Conservation (phyloP, 30 jellyfish, hydroid and myxozoan genomes). For the Calvadosia cruxmelitensis region DNA sequence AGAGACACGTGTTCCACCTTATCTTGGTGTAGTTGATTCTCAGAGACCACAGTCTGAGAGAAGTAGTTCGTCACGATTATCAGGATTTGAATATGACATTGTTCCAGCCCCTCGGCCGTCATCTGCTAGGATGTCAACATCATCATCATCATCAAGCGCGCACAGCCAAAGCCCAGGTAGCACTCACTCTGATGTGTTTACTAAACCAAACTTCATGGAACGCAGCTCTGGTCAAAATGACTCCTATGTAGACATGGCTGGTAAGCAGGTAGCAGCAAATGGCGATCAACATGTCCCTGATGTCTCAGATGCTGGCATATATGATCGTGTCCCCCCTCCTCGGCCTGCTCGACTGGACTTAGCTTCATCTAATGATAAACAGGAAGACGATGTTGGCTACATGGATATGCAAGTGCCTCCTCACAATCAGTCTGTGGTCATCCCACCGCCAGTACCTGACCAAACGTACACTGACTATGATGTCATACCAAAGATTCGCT, state of each 20-base stretch:
- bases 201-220: not conserved
- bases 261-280: not conserved
- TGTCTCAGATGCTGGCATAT: constrained; percentile 5
- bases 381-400: not conserved
- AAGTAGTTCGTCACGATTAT: not conserved
- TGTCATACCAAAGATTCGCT: constrained; percentile 7
- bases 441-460: constrained; percentile 39
- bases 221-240: not conserved
- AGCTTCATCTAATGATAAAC: not conserved
- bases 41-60: not conserved
- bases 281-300: no score
- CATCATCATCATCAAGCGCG: not conserved
- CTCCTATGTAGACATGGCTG: not conserved
- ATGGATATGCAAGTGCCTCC: not conserved
- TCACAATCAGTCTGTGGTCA: not conserved
- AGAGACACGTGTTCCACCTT: not conserved
- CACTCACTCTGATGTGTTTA: not conserved
- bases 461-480: constrained; percentile 40
- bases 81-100: constrained; percentile 13
- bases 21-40: not conserved
- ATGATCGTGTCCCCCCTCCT: constrained; percentile 8
- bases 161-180: not conserved
- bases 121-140: not conserved
- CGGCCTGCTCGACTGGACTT: not conserved
- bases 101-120: constrained; percentile 30